These are phyloP conservation scores for Aphelinus certus DNA, from an alignment of 1,140 invertebrate genomes.

Conservation along the genomic window DNA sequence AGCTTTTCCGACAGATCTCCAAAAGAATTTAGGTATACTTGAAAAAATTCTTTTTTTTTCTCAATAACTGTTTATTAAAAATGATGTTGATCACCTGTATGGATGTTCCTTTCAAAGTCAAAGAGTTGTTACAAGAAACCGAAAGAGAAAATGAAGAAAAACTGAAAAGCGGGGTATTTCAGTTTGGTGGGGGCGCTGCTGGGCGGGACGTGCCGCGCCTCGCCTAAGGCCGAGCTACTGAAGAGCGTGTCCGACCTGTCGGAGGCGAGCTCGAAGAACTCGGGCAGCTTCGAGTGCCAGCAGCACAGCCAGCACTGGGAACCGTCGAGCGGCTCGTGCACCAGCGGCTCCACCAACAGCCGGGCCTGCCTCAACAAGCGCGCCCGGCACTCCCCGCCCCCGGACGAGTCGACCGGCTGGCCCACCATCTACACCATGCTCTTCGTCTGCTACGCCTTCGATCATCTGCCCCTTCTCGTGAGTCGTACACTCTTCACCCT, in stretches of 20 bases:
- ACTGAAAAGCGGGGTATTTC: slow-evolving; percentile 8
- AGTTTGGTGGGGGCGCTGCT: slow-evolving; percentile 50
- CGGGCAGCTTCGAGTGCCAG: slow-evolving; percentile 58
- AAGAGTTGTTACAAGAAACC: too few relatives aligned
- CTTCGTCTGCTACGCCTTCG: slow-evolving; percentile 64
- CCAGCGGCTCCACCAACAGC: slow-evolving; percentile 61
- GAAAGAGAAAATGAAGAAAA: too few relatives aligned
- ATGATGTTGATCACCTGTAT: too few relatives aligned
- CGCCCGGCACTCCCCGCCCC: slow-evolving; percentile 37
- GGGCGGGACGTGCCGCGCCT: slow-evolving; percentile 53
- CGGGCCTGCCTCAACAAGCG: slow-evolving; percentile 56
- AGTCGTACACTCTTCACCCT: slow-evolving; percentile 39
- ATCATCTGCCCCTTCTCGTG: slow-evolving; percentile 68
- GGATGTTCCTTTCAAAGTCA: too few relatives aligned
- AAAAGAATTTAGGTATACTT: too few relatives aligned
- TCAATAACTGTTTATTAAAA: too few relatives aligned
- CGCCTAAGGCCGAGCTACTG: slow-evolving; percentile 54
- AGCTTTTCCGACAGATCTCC: too few relatives aligned
- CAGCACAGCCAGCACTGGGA: slow-evolving; percentile 55
- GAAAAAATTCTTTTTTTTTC: too few relatives aligned
- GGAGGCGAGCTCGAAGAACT: slow-evolving; percentile 60
- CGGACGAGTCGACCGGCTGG: slow-evolving; percentile 59
- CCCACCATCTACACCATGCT: slow-evolving; percentile 63
- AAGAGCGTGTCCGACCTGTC: slow-evolving; percentile 60
- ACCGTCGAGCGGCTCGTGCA: slow-evolving; percentile 58